Evolutionary conservation across 2,113 vertebrate species (phyloP).

Genomic region (Phylloscopus trochilus): DNA sequence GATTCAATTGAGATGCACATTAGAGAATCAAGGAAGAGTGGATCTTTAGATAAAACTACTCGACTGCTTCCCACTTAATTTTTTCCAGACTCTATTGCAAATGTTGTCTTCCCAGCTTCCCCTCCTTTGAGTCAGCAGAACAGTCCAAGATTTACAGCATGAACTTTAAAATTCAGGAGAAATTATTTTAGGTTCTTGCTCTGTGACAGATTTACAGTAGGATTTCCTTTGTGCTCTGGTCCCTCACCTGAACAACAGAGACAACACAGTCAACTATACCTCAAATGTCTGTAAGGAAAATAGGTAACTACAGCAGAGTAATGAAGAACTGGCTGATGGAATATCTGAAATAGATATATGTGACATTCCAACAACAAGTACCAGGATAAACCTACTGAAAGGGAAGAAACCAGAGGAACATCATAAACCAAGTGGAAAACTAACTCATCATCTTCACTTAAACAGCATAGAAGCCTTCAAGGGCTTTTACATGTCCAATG

Average conservation of each 20-base stretch:
- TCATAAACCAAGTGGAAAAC: not conserved
- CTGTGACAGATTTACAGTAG: not conserved
- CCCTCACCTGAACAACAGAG: not conserved
- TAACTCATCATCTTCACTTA: not conserved
- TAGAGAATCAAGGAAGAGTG: not conserved
- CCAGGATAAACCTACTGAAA: not conserved
- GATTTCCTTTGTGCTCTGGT: not conserved
- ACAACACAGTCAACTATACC: not conserved
- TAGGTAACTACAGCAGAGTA: not conserved
- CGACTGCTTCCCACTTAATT: not conserved
- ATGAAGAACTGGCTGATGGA: not conserved
- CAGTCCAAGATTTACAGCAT: not conserved
- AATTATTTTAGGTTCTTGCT: not conserved
- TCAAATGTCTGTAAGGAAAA: not conserved
- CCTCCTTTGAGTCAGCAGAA: not conserved
- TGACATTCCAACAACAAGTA: not conserved
- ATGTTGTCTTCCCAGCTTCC: not conserved
- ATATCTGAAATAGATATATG: not conserved
- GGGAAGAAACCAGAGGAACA: not conserved
- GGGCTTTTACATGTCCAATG: rapidly evolving
- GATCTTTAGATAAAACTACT: not conserved
- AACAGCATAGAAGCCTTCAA: not conserved
- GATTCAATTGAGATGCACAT: not conserved
- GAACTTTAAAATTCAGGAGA: not conserved
- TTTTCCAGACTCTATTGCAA: not conserved